Percentiles rank a stretch among this genome's conserved stretches.
These are phyloP conservation scores for Odocoileus hemionus DNA, from an alignment of 2,113 vertebrate species.

Conservation along the genomic window DNA sequence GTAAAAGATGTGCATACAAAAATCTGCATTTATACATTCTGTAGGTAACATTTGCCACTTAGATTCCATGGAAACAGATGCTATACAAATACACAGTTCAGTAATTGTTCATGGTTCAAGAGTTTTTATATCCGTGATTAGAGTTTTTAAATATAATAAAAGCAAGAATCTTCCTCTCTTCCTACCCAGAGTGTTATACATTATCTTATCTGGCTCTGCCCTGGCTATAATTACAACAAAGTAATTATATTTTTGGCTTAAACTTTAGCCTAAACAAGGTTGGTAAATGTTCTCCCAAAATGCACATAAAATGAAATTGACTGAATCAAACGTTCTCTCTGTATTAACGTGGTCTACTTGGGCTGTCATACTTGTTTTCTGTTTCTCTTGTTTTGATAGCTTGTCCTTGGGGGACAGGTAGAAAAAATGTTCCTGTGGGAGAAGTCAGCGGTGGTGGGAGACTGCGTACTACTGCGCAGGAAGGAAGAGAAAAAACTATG, in stretches of 20 bases:
- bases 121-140: not conserved
- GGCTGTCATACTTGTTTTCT: not conserved
- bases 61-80: slow-evolving; percentile 18
- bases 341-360: not conserved
- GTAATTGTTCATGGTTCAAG: not conserved
- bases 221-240: not conserved
- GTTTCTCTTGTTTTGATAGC: not conserved
- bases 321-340: not conserved
- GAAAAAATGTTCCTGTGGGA: not conserved
- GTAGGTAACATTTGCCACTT: slow-evolving; percentile 1
- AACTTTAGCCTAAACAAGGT: not conserved
- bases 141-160: slow-evolving; percentile 26
- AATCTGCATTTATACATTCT: not conserved
- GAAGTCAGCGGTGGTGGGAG: not conserved
- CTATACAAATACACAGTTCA: not conserved
- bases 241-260: not conserved
- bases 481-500: not conserved
- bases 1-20: not conserved
- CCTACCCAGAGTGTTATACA: not conserved
- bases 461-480: not conserved
- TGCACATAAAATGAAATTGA: not conserved
- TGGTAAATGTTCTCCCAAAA: not conserved
- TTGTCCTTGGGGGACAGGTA: not conserved
- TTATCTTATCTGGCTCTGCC: not conserved
- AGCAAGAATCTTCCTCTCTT: not conserved